These are phyloP conservation scores for Sebastes wilsoni DNA, from an alignment of 2,797 vertebrate genomes.

Conservation along the genomic window DNA sequence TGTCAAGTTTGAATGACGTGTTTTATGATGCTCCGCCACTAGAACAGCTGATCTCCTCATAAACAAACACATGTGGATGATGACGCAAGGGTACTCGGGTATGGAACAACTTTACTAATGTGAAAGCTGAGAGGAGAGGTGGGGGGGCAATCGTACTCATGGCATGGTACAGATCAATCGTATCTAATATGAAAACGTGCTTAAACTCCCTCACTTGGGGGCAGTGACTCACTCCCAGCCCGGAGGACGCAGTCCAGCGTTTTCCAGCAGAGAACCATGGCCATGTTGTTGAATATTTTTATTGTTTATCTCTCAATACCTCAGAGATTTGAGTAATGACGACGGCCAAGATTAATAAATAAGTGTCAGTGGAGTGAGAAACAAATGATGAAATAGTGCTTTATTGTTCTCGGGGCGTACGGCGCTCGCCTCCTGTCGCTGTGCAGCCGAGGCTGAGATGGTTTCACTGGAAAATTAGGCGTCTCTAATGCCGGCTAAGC, in stretches of 20 bases:
- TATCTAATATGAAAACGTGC: neutral
- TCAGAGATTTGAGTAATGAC: slow-evolving; percentile 27
- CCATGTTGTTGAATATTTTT: neutral
- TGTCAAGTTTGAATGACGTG: no score
- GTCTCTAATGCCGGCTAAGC: slow-evolving; percentile 73
- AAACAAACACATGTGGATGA: no score
- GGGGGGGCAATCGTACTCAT: no score
- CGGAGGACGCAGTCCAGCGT: no score
- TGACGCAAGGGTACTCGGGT: accelerated
- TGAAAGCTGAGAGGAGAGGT: no score
- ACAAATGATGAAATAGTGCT: slow-evolving; percentile 57
- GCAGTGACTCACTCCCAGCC: no score
- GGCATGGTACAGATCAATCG: neutral
- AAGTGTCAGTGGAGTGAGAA: slow-evolving; percentile 8
- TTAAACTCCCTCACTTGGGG: no score
- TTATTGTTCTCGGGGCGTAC: slow-evolving; percentile 36
- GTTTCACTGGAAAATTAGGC: slow-evolving; percentile 75
- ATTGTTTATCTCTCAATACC: slow-evolving; percentile 16
- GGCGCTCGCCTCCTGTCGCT: slow-evolving; percentile 35
- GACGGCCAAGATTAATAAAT: slow-evolving; percentile 25
- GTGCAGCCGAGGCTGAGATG: slow-evolving; percentile 38
- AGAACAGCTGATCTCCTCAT: neutral
- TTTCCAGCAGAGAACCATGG: no score
- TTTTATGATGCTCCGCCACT: no score
- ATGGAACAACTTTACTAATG: no score